Evolutionary conservation across 92 coral and sea anemone species (phyloP).

Genomic region (Hydrozoanthus gracilis): DNA sequence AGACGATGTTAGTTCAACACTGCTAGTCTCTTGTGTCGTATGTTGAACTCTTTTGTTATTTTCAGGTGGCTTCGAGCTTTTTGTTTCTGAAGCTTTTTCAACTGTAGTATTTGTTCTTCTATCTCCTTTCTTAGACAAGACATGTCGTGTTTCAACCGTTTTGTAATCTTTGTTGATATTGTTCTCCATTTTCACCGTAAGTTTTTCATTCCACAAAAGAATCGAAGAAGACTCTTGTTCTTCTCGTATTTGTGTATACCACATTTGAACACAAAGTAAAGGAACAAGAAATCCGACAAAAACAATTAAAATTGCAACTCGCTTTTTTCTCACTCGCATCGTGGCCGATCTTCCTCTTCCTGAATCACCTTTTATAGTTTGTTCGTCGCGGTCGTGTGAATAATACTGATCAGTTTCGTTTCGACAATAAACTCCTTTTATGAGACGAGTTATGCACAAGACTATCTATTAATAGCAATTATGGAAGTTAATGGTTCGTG

Average conservation of each 20-base stretch:
- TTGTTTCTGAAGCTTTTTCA: neutral
- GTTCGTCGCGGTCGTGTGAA: neutral
- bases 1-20: neutral
- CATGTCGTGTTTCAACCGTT: slow-evolving; percentile 4
- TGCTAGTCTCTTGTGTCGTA: neutral
- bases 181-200: neutral
- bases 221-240: neutral
- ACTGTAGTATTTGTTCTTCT: neutral
- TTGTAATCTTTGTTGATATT: slow-evolving; percentile 5
- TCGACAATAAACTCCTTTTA: neutral
- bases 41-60: neutral
- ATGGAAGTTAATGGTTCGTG: neutral
- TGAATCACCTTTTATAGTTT: neutral
- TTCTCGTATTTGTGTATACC: neutral
- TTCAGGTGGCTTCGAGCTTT: slow-evolving; percentile 8
- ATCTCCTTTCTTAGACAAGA: neutral
- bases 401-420: neutral
- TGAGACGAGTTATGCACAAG: neutral
- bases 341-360: neutral
- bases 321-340: slow-evolving; percentile 27
- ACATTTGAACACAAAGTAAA: neutral
- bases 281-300: slow-evolving; percentile 5
- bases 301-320: neutral
- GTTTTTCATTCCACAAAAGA: neutral
- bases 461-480: neutral